Evolutionary conservation across 1,140 invertebrate genomes (phyloP), one percentile per base, ranked within the genome.

Genomic region (Nylanderia fulva): DNA sequence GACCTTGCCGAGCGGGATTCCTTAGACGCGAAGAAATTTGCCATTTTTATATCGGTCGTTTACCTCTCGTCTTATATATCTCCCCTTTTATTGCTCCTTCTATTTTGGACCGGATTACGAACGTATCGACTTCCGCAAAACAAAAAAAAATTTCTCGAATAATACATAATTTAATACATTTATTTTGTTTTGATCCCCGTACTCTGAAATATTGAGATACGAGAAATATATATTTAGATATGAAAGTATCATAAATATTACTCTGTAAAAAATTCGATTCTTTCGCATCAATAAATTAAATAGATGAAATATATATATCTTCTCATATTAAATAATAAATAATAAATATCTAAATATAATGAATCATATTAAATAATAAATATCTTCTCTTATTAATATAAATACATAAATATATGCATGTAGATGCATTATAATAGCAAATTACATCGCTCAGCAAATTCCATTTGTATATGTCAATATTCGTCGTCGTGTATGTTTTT

Each of bases 1-100:
- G 91, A 88, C 91, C 91, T 92, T 92, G 91, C 88, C 89, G 58
- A 86, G 90, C 89, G 89, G 86, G 91, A 92, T 92, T 92, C 91
- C 89, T 91, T 86, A 88, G 88, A 89, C 76, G 84, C 85, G 82
- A 90, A 85, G 83, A 89, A 83, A 58, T 84, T 88, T 36, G 54
- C 77, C 79, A 88, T 89, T 89, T 89, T 89, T 89, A 85, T 83
- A 85, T 83, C 84, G 42, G 33, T 11, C 87, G 60, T 58, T 89
- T 89, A 75, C 76, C 87, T 63, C 61, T 63, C 61, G 85, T 68
- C 54, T 48, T 54, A 80, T 69, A 13, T 45, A 13, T 45, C 15
- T 4, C 74, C 77, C 64, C 63, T 85, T 88, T 45, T 85, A 61
- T 68, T 66, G 24, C 63, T 87, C 66, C 27, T 87, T 72, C 33